Evolutionary conservation across 2,888 invertebrate genomes (phyloP).

Genomic region (Aricia artaxerxes): DNA sequence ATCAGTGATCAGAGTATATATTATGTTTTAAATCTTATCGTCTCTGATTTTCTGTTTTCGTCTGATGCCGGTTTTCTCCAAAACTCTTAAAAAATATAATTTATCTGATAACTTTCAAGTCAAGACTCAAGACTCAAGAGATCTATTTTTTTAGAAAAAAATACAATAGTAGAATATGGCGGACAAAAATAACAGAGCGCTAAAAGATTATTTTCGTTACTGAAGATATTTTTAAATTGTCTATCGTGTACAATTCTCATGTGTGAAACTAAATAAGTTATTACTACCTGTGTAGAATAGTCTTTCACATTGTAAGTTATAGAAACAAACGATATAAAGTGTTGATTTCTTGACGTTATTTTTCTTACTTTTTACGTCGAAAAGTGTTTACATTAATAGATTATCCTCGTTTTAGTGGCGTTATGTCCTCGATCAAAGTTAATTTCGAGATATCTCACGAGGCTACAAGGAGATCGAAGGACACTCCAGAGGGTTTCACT

Average conservation of each 20-base stretch:
- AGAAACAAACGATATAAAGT: slow-evolving; percentile 27
- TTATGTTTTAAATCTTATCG: too few species aligned
- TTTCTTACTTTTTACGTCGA: slow-evolving; percentile 32
- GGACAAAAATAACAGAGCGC: slow-evolving; percentile 80
- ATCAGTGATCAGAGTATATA: too few species aligned
- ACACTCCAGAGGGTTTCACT: slow-evolving; percentile 94
- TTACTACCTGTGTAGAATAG: neutral
- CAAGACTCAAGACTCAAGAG: neutral
- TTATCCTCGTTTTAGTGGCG: slow-evolving; percentile 48
- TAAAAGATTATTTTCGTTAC: slow-evolving; percentile 70
- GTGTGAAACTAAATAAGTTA: slow-evolving; percentile 45
- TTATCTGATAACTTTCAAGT: neutral
- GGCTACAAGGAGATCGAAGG: slow-evolving; percentile 89
- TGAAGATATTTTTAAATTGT: slow-evolving; percentile 52
- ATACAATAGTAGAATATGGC: slow-evolving; percentile 65
- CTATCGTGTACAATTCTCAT: slow-evolving; percentile 47
- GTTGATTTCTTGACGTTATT: slow-evolving; percentile 31
- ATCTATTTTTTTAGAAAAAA: slow-evolving; percentile 2
- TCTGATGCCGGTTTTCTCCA: neutral
- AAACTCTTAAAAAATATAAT: neutral
- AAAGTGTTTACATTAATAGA: slow-evolving; percentile 30
- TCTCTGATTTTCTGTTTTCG: too few species aligned
- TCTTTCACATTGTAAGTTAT: slow-evolving; percentile 17
- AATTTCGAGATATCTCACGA: slow-evolving; percentile 96
- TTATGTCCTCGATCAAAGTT: slow-evolving; percentile 80